Conservation (phyloP, 2,888 invertebrate genomes). For the Dryococelus australis region DNA sequence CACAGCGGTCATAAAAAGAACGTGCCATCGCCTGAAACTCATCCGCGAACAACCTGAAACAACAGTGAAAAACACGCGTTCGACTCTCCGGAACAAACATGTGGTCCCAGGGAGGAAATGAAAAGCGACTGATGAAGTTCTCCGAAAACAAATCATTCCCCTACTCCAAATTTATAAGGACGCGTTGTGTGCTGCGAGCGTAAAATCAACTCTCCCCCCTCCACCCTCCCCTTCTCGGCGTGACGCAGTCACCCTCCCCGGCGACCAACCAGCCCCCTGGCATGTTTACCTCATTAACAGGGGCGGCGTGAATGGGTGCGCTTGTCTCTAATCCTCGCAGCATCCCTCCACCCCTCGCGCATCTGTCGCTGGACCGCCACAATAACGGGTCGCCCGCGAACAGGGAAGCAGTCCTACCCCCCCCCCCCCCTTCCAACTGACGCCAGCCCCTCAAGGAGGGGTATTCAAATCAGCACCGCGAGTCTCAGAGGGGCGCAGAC, state of each 20-base stretch:
- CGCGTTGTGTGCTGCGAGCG: neutral
- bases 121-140: neutral
- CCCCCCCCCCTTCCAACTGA: neutral
- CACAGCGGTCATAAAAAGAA: too few species aligned
- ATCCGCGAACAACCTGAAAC: too few species aligned
- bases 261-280: neutral
- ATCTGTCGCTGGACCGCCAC: slow-evolving; percentile 3
- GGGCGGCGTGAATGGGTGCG: neutral
- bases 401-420: neutral
- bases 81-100: too few species aligned
- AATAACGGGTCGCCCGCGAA: neutral
- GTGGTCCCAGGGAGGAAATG: too few species aligned
- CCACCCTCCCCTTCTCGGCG: neutral
- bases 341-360: neutral
- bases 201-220: neutral
- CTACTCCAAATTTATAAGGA: neutral
- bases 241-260: too few species aligned
- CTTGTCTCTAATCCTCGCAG: neutral
- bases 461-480: too few species aligned
- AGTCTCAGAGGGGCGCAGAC: too few species aligned
- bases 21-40: too few species aligned
- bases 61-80: too few species aligned
- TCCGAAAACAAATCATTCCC: neutral
- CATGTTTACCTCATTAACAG: slow-evolving; percentile 5
- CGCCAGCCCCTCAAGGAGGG: too few species aligned